Percentiles rank a stretch among this genome's conserved stretches.
These are phyloP conservation scores for Stegastes partitus DNA, from an alignment of 2,113 vertebrate species.

Conservation along the genomic window DNA sequence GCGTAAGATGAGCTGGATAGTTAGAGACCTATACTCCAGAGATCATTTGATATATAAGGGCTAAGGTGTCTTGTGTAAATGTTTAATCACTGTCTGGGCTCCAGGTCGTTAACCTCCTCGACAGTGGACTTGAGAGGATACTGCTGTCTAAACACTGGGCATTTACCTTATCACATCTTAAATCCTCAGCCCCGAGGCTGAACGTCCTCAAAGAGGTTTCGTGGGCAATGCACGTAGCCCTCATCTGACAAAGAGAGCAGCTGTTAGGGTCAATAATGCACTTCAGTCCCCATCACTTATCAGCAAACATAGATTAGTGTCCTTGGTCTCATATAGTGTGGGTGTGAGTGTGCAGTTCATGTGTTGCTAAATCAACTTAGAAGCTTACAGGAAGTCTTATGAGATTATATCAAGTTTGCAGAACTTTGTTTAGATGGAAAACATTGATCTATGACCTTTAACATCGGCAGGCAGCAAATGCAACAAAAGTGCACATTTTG, in stretches of 20 bases:
- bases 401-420: constrained; percentile 73
- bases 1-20: constrained; percentile 61
- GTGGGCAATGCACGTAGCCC: constrained; percentile 38
- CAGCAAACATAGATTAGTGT: constrained; percentile 65
- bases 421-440: constrained; percentile 66
- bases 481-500: constrained; percentile 65
- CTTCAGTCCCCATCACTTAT: constrained; percentile 64
- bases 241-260: constrained; percentile 65
- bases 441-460: constrained; percentile 67
- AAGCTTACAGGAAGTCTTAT: constrained; percentile 47
- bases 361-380: constrained; percentile 35
- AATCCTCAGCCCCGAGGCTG: constrained; percentile 44
- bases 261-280: constrained; percentile 72
- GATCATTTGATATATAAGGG: constrained; percentile 75
- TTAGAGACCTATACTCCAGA: constrained; percentile 51
- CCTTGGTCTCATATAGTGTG: constrained; percentile 42
- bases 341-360: constrained; percentile 11
- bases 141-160: constrained; percentile 72
- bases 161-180: constrained; percentile 77
- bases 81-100: constrained; percentile 80
- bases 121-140: constrained; percentile 55
- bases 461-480: constrained; percentile 42
- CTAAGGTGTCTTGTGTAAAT: constrained; percentile 76
- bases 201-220: constrained; percentile 46
- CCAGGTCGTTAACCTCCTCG: constrained; percentile 75